Percentiles rank a stretch among this genome's conserved stretches.
Conservation (phyloP, 2,888 invertebrate species). For the Carpatolechia fugitivella region DNA sequence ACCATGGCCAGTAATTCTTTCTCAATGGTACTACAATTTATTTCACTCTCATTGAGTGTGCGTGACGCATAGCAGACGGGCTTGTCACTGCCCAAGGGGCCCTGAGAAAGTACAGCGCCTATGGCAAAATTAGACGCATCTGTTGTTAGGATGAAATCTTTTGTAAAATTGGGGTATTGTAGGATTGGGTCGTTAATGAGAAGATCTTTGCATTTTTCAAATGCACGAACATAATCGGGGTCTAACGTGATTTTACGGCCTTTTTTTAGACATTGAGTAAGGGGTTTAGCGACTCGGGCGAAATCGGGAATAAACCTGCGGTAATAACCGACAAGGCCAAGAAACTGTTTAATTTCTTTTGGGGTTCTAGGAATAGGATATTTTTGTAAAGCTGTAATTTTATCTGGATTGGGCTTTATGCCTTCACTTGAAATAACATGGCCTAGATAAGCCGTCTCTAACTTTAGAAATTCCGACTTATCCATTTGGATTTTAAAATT, state of each 20-base stretch:
- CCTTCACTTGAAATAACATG: not conserved
- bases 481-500: too few species aligned
- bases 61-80: conserved; percentile 20
- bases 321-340: too few species aligned
- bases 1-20: too few species aligned
- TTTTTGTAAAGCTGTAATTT: not conserved
- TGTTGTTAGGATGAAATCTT: not conserved
- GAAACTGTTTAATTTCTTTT: too few species aligned
- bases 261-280: not conserved
- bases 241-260: not conserved
- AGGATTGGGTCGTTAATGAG: too few species aligned
- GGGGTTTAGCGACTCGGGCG: not conserved
- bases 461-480: not conserved
- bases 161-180: not conserved
- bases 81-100: conserved; percentile 16
- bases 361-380: conserved; percentile 4
- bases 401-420: not conserved
- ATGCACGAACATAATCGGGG: not conserved
- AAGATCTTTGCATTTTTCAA: conserved; percentile 2
- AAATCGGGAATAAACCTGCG: not conserved
- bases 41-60: too few species aligned
- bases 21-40: too few species aligned
- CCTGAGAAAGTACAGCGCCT: too few species aligned
- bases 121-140: not conserved
- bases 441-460: conserved; percentile 1